Conservation (phyloP, 1,140 invertebrate species). For the Drosophila seguyi region DNA sequence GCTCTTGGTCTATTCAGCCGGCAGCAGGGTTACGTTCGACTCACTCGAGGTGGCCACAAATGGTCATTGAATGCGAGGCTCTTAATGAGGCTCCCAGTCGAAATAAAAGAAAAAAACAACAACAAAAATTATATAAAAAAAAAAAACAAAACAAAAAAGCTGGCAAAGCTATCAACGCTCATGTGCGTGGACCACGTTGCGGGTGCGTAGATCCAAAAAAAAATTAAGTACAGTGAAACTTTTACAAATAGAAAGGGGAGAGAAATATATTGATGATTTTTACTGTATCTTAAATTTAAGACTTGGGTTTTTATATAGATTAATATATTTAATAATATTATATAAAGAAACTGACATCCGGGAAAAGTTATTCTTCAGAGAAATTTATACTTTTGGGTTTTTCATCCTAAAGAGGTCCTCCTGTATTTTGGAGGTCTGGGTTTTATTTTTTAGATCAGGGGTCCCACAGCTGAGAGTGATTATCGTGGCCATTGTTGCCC, state of each 20-base stretch:
- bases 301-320: too few relatives aligned
- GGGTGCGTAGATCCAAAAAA: slow-evolving; percentile 59
- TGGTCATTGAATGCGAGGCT: slow-evolving; percentile 58
- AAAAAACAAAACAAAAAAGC: slow-evolving; percentile 13
- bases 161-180: slow-evolving; percentile 62
- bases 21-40: slow-evolving; percentile 10
- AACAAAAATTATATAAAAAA: slow-evolving; percentile 14
- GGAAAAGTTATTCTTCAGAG: too few relatives aligned
- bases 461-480: slow-evolving; percentile 56
- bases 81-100: slow-evolving; percentile 45
- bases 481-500: slow-evolving; percentile 77
- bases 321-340: too few relatives aligned
- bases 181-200: slow-evolving; percentile 65
- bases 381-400: not conserved
- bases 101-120: slow-evolving; percentile 7
- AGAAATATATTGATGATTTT: too few relatives aligned
- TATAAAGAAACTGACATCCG: too few relatives aligned
- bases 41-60: slow-evolving; percentile 52
- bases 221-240: slow-evolving; percentile 8
- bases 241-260: too few relatives aligned
- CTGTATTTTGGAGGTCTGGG: slow-evolving; percentile 20
- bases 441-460: not conserved
- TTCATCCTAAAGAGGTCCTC: not conserved
- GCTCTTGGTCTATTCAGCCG: slow-evolving; percentile 40
- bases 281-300: not conserved